Percentiles rank a stretch among this genome's conserved stretches.
phyloP scores from a whole-genome alignment of 2,797 vertebrate genomes.

The Malacoctenus gilli region DNA sequence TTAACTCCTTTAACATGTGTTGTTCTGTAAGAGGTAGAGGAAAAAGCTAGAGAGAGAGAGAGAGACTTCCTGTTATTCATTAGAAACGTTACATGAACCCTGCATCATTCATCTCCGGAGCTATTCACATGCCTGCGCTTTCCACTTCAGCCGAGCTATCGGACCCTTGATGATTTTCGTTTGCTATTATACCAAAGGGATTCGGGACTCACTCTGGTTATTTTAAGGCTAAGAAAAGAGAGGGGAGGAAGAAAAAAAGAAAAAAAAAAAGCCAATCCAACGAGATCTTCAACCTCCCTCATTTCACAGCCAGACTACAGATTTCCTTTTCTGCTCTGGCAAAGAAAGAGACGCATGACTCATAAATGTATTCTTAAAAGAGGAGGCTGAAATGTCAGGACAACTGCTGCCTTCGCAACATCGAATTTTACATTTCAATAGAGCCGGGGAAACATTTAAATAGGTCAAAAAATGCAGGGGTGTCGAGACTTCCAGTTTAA shows the following conservation, averaged over 20 bases:
- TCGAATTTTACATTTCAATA: background rate
- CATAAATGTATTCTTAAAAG: conserved; percentile 45
- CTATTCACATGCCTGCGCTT: no score
- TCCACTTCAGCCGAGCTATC: conserved; percentile 52
- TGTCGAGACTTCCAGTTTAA: no score
- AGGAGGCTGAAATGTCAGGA: conserved; percentile 36
- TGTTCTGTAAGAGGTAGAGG: conserved; percentile 7
- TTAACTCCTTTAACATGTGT: conserved; percentile 39
- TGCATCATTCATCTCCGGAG: no score
- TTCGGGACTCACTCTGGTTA: conserved; percentile 44
- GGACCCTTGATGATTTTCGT: conserved; percentile 53
- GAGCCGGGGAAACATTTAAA: conserved; percentile 5
- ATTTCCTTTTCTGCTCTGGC: conserved; percentile 45
- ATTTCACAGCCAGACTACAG: conserved; percentile 47
- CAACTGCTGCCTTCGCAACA: conserved; percentile 11
- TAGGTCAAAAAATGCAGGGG: background rate
- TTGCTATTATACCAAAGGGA: conserved; percentile 40
- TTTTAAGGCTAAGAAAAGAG: conserved; percentile 49
- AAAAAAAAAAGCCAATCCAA: conserved; percentile 24
- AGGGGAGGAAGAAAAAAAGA: no score
- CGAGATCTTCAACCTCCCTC: conserved; percentile 14
- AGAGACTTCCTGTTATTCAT: conserved; percentile 43
- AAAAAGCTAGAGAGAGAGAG: background rate
- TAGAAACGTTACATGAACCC: conserved; percentile 15
- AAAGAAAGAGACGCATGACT: conserved; percentile 44